Base-by-base conservation (phyloP, 1,140 invertebrate species). In the Halesus radiatus region DNA sequence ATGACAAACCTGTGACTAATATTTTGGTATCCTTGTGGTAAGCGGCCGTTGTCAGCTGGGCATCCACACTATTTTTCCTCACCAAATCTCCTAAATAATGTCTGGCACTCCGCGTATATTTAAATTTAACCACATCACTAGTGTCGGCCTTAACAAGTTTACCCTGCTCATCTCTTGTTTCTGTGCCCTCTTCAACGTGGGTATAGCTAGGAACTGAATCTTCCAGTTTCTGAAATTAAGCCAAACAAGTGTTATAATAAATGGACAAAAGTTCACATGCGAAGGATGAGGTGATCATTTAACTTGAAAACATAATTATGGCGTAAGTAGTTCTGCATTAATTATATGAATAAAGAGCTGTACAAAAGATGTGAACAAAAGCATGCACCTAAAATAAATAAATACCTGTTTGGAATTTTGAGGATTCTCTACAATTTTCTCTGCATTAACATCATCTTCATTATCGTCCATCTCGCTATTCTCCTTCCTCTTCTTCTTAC, bases 21-120 rank as follows among this genome's bases (percentile, higher is more conserved):
- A 99, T 92, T 86, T 94, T 93, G 13, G 92, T 93, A 7, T 91
- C 87, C 83, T 92, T 92, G 87, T 98, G 95, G 87, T 96, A 98
- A 45, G 93, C 93, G 13, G 94, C 94, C 60, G 95, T 91, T 0
- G 95, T 96, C 3, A 98, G 85, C 60, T 89, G 86, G 0, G 92
- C 91, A 84, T 92, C 89, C 50, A 86, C 88, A 77, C 92, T 85
- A 23, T 92, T 89, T 85, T 93, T 93, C 52, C 92, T 90, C 3
- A 94, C 90, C 58, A 92, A 90, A 84, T 96, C 93, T 0, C 90
- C 91, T 62, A 97, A 91, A 85, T 94, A 97, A 86, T 96, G 93
- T 20, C 93, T 90, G 1, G 90, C 90, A 5, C 93, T 83, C 86
- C 93, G 93, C 83, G 93, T 94, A 84, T 95, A 97, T 20, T 85